Conservation (phyloP, 1,140 invertebrate genomes). For the Asbolus verrucosus region DNA sequence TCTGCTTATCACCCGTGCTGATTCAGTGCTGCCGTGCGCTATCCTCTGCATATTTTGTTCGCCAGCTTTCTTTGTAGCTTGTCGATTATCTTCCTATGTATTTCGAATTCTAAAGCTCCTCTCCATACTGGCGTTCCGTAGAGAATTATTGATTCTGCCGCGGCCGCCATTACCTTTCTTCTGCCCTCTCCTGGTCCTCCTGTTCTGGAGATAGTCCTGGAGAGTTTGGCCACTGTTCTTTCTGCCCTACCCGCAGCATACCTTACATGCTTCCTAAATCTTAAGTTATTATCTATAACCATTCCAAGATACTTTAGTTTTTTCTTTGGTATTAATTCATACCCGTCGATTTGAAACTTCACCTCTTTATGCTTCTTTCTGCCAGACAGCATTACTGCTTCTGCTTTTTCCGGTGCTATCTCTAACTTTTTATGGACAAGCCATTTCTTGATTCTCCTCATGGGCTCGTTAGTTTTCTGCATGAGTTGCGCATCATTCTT, state of each 20-base stretch:
- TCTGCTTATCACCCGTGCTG: too few species aligned
- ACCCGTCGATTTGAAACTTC: slow-evolving; percentile 1
- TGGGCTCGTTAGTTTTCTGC: slow-evolving; percentile 34
- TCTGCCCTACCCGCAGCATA: slow-evolving; percentile 43
- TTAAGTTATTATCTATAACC: slow-evolving; percentile 44
- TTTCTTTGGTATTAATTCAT: slow-evolving; percentile 23
- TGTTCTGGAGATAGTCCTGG: slow-evolving; percentile 55
- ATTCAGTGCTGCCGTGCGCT: slow-evolving; percentile 41
- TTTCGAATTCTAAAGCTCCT: slow-evolving; percentile 42
- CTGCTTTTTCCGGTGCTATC: slow-evolving; percentile 55
- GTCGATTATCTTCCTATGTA: slow-evolving; percentile 49
- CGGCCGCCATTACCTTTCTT: slow-evolving; percentile 50
- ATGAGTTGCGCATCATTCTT: slow-evolving; percentile 41
- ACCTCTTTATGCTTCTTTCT: slow-evolving; percentile 1
- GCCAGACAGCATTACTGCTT: slow-evolving; percentile 48
- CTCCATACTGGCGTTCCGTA: slow-evolving; percentile 54
- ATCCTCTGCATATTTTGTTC: slow-evolving; percentile 49
- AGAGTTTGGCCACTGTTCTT: slow-evolving; percentile 37
- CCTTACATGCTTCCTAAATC: slow-evolving; percentile 47
- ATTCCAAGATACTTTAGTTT: slow-evolving; percentile 53
- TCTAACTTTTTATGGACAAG: slow-evolving; percentile 44
- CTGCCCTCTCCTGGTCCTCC: slow-evolving; percentile 50
- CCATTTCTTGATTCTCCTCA: slow-evolving; percentile 28
- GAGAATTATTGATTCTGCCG: slow-evolving; percentile 51
- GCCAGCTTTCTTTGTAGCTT: too few species aligned